These are phyloP conservation scores for Holothuria scabra DNA, from an alignment of 53 echinoderm and acorn worm species.

Conservation along the genomic window DNA sequence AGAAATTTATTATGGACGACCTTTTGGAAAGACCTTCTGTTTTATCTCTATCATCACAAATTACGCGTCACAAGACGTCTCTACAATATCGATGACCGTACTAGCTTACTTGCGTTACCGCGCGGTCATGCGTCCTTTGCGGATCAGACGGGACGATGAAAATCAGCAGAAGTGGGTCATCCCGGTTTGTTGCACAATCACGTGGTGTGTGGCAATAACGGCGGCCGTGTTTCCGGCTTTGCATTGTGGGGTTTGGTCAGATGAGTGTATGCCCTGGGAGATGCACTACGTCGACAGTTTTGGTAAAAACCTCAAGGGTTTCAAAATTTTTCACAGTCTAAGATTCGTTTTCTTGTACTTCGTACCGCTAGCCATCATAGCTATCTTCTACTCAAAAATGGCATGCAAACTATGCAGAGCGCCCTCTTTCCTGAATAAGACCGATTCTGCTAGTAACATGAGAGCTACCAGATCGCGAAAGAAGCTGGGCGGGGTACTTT, in stretches of 20 bases:
- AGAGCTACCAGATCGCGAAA: slow-evolving; percentile 1
- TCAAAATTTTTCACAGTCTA: background rate
- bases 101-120: slow-evolving; percentile 7
- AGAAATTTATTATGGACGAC: background rate
- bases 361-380: background rate
- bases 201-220: too few relatives aligned
- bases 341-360: background rate
- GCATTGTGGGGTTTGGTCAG: too few relatives aligned
- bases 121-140: too few relatives aligned
- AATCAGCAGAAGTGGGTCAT: too few relatives aligned
- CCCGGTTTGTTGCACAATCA: too few relatives aligned
- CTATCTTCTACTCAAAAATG: too few relatives aligned
- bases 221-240: too few relatives aligned
- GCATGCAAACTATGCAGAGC: background rate
- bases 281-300: too few relatives aligned
- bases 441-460: background rate
- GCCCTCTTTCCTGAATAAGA: background rate
- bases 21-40: background rate
- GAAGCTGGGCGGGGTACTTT: background rate
- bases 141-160: background rate
- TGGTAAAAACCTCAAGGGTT: too few relatives aligned
- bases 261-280: too few relatives aligned
- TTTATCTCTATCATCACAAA: background rate
- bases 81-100: background rate
- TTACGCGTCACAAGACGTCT: slow-evolving; percentile 27